Base-by-base conservation (phyloP, 2,888 invertebrate species). In the Tiliacea citrago region DNA sequence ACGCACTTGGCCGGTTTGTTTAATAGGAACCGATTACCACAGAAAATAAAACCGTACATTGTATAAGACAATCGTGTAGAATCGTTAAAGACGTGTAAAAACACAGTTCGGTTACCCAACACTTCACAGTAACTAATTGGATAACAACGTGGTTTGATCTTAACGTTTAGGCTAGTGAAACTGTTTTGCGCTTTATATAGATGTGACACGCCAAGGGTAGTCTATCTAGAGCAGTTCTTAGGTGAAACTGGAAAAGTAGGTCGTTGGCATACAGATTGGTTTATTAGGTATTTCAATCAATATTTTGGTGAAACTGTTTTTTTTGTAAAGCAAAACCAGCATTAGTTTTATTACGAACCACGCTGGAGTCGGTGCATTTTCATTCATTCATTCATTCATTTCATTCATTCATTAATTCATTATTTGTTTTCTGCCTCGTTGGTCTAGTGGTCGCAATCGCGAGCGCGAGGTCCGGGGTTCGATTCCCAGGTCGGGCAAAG, bases 131-230 rank as follows among this genome's bases (percentile, higher is more conserved):
- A 42, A 21, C 60, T 88, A 86, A 88, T 84, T 86, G 85, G 85
- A 87, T 85, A 82, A 85, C 84, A 53, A 55, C 61, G 24, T 13
- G 29, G 66, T 39, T 35, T 63, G 78, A 79, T 78, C 79, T 67
- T 29, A 42, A 57, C 55, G 29, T 65, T 49, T 55, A 70, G 24
- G 78, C 63, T 61, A 29, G 72, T 67, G 69, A 79, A 81, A 80
- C 58, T 57, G 51, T 80, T 84, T 75, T 16, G 57, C 35, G 16
- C 67, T 79, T 81, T 58, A 86, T 81, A 53, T 68, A 58, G n/a
- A 73, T 16, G 73, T 74, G 53, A 73, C 86, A 86, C 87, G 86
- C 87, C 87, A 86, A 86, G 87, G 86, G 76, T 79, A 80, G 66
- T 9, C n/a, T 47, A 85, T 77, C 57, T 83, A 24, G 77, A 80